phyloP scores from a whole-genome alignment of 2,797 vertebrate genomes.

The Apogon hyalosoma region DNA sequence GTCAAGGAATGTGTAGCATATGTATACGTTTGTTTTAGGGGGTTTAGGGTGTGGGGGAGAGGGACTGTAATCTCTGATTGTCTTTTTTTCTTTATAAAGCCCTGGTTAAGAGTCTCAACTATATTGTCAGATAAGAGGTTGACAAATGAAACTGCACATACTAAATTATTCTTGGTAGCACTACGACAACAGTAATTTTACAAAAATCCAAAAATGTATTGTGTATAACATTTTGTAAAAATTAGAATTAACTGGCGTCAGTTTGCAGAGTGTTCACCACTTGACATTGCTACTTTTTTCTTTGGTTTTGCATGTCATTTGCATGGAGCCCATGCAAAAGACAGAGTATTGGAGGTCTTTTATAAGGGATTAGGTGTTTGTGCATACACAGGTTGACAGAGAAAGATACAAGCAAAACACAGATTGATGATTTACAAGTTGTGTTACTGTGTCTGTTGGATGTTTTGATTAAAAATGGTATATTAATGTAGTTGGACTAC shows the following conservation, averaged over 20 bases:
- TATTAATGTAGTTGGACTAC: slow-evolving; percentile 1
- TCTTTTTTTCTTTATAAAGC: no score
- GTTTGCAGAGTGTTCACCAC: neutral
- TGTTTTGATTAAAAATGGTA: neutral
- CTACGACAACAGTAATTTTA: neutral
- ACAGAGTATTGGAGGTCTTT: slow-evolving; percentile 12
- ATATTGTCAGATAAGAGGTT: no score
- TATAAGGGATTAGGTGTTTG: neutral
- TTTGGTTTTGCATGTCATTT: slow-evolving; percentile 44
- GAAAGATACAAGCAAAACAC: slow-evolving; percentile 6
- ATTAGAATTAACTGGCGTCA: neutral
- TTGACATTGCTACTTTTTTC: neutral
- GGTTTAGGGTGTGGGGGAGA: no score
- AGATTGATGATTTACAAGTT: neutral
- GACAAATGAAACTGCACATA: no score
- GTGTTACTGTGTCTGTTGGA: neutral
- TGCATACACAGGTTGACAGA: neutral
- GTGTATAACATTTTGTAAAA: neutral
- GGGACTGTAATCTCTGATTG: no score
- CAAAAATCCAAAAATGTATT: neutral
- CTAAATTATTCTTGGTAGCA: neutral
- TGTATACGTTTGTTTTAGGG: no score
- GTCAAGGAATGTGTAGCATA: no score
- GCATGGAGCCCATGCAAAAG: slow-evolving; percentile 28
- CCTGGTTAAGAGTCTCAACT: no score